Evolutionary conservation across 2,113 vertebrate species (phyloP).

Genomic region (Promerops cafer): DNA sequence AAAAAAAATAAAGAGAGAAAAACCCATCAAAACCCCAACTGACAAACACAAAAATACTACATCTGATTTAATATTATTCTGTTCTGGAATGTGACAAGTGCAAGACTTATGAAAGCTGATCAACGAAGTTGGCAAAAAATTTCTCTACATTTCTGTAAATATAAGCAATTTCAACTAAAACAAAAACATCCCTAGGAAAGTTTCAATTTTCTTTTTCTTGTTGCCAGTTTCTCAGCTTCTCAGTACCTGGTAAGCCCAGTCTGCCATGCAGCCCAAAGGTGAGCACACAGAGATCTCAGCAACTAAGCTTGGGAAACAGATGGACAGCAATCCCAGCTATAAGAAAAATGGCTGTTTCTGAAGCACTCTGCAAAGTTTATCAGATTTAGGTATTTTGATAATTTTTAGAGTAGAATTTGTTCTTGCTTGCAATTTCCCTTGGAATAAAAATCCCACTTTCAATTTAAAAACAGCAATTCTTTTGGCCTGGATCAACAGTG

Average conservation of each 20-base stretch:
- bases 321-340: rapidly evolving
- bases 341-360: not conserved
- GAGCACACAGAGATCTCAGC: not conserved
- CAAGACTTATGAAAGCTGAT: not conserved
- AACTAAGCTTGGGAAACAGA: not conserved
- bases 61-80: not conserved
- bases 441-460: not conserved
- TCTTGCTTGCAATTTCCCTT: not conserved
- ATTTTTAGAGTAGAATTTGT: not conserved
- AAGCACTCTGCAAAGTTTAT: not conserved
- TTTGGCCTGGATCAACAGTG: not conserved
- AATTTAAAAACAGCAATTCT: not conserved
- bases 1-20: not conserved
- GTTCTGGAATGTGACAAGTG: not conserved
- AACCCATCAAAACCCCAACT: not conserved
- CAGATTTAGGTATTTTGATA: not conserved
- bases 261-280: not conserved
- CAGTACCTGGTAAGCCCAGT: not conserved
- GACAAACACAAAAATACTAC: not conserved
- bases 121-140: not conserved
- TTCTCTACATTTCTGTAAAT: not conserved
- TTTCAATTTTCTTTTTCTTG: not conserved
- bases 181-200: not conserved
- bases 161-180: not conserved
- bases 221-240: not conserved